phyloP scores from a whole-genome alignment of 2,888 invertebrate genomes.

The Capitulum mitella region DNA sequence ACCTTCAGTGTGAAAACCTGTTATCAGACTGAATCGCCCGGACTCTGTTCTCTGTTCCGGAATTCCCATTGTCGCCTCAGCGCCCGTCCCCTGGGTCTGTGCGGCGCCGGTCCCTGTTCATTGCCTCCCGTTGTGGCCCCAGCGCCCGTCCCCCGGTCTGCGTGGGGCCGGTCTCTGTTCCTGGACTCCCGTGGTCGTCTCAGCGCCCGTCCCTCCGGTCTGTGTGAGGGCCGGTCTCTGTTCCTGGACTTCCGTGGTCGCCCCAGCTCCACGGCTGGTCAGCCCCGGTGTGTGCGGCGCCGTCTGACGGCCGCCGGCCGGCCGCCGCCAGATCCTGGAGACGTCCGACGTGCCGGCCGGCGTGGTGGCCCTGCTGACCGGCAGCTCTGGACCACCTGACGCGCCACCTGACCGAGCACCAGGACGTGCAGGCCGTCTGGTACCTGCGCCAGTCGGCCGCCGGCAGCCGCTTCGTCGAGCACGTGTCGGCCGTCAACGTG shows the following conservation, averaged over 20 bases:
- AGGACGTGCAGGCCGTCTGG: conserved; percentile 42
- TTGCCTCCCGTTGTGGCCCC: no score
- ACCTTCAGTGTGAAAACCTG: no score
- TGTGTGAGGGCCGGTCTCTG: no score
- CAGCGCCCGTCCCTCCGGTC: no score
- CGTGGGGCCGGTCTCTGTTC: not conserved
- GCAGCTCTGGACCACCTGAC: conserved; percentile 43
- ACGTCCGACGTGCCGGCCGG: conserved; percentile 47
- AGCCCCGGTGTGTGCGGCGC: not conserved
- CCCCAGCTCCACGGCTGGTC: no score
- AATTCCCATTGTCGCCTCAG: no score
- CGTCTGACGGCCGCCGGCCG: not conserved
- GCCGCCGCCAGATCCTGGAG: conserved; percentile 42
- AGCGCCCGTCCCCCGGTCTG: not conserved
- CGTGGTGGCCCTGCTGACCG: conserved; percentile 46
- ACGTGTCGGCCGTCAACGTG: conserved; percentile 43
- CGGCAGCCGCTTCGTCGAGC: conserved; percentile 41
- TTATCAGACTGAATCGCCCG: no score
- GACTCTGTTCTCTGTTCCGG: no score
- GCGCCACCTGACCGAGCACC: conserved; percentile 44
- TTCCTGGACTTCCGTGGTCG: no score
- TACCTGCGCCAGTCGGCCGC: conserved; percentile 23
- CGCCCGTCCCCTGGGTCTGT: no score
- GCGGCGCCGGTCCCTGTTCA: no score
- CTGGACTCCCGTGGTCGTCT: no score